Base-by-base conservation (phyloP, 2,797 vertebrate genomes). In the Garrulus glandarius region DNA sequence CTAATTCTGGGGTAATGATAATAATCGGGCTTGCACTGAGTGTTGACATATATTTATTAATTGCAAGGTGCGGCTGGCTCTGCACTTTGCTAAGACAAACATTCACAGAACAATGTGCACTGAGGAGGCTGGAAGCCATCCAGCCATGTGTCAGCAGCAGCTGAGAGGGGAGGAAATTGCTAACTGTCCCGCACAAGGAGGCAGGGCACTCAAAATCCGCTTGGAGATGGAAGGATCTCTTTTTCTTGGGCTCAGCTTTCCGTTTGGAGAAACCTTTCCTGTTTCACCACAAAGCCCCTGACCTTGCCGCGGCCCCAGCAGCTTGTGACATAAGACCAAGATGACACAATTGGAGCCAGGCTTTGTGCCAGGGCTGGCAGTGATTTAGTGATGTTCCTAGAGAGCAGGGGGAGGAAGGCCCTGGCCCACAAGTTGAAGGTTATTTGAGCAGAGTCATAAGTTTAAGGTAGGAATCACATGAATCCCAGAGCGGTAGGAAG, bases 11-110 rank as follows among this genome's bases (percentile, higher is more conserved):
- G 52, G 59, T 82, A 96, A 94, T 92, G 95, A 89, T 95, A 96
- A 97, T 95, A 87, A 96, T 81, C 22, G 75, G 92, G 86, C 86
- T 95, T 87, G 91, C 85, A 91, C 44, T 2, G 17, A 96, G 93
- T 96, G 96, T 97, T 97, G 97, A 97, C 97, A 97, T 87, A 96
- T 93, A 96, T 97, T 96, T 96, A 97, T 97, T 97, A 97, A 98
- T 97, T 97, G 96, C 88, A 97, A 97, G 97, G 97, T 95, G 96
- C 18, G 93, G 77, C 96, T 95, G 96, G 83, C 95, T 95, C 80
- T 93, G 91, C 93, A 68, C 85, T 95, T 88, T 61, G 87, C 92
- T 92, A 95, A 96, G 95, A 96, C 96, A 98, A 97, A 97, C 96
- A 94, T 72, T 87, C 4, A 20, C 79, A 70, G 95, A 97, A 97